Evolutionary conservation across 1,140 invertebrate species (phyloP).

Genomic region (Wasmannia auropunctata): DNA sequence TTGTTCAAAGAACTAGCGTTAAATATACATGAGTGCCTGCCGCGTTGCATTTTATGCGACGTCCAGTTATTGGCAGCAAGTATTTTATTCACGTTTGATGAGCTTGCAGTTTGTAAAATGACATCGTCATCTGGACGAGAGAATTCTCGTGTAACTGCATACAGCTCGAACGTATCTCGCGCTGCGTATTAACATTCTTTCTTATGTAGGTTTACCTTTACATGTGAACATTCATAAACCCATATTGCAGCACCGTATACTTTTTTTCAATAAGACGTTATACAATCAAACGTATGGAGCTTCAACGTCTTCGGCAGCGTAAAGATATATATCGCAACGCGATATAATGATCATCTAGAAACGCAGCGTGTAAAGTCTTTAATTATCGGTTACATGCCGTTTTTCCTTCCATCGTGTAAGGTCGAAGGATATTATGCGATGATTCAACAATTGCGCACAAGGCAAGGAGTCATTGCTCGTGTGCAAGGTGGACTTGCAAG

Average conservation of each 20-base stretch:
- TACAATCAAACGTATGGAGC: background rate
- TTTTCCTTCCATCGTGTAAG: slow-evolving; percentile 65
- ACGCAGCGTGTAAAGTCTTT: background rate
- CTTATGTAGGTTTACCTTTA: background rate
- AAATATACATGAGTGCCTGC: slow-evolving; percentile 33
- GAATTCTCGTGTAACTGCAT: background rate
- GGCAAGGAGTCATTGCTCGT: slow-evolving; percentile 71
- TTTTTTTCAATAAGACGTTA: background rate
- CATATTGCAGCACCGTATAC: background rate
- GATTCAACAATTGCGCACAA: slow-evolving; percentile 71
- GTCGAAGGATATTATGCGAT: slow-evolving; percentile 70
- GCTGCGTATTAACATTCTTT: background rate
- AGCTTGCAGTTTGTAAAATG: slow-evolving; percentile 15
- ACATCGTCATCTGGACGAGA: background rate
- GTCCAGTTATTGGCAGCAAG: background rate
- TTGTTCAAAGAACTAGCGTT: slow-evolving; percentile 22
- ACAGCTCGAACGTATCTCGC: background rate
- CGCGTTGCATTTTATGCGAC: background rate
- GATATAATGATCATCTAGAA: background rate
- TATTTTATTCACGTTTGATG: slow-evolving; percentile 22
- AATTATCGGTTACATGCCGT: slow-evolving; percentile 43
- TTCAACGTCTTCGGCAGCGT: background rate
- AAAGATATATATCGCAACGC: background rate
- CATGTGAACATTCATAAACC: background rate
- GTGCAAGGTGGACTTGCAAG: slow-evolving; percentile 62